A percentile compares a stretch with the other conserved stretches of the same genome.
Conservation (phyloP, 1,140 invertebrate species). For the Homarus americanus region DNA sequence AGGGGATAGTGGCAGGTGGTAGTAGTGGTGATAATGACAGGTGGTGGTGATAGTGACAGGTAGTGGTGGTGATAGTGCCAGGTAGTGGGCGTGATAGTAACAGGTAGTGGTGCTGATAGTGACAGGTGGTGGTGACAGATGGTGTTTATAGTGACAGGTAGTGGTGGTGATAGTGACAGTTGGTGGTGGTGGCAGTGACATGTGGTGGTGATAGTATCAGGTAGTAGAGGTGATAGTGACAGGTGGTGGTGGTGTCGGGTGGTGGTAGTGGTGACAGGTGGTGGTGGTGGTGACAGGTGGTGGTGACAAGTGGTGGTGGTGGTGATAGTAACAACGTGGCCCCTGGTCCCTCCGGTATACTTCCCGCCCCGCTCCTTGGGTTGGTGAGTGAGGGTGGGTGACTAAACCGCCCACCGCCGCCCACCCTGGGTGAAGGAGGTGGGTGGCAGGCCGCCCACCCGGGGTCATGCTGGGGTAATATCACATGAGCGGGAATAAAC, state of each 20-base stretch:
- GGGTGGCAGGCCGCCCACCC: not conserved
- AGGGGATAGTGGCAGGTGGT: not conserved
- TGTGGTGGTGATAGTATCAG: too few relatives aligned
- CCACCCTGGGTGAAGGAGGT: not conserved
- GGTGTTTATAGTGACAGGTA: not conserved
- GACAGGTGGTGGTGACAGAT: not conserved
- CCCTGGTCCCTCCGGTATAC: conserved; percentile 48
- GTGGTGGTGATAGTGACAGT: too few relatives aligned
- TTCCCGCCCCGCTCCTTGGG: conserved; percentile 35
- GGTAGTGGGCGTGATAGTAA: not conserved
- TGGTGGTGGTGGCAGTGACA: too few relatives aligned
- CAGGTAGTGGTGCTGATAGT: not conserved
- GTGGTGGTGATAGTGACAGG: not conserved
- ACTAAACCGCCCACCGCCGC: not conserved
- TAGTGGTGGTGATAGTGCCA: not conserved
- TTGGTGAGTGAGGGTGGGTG: not conserved
- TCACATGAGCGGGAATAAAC: conserved; percentile 43
- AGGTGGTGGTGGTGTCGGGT: too few relatives aligned
- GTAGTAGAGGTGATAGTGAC: too few relatives aligned
- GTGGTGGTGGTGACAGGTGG: not conserved
- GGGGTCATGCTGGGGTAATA: conserved; percentile 36
- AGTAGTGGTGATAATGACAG: too few relatives aligned
- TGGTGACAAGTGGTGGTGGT: not conserved
- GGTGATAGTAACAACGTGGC: not conserved
- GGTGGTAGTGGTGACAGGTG: not conserved